Conservation (phyloP, 92 coral and sea anemone genomes). For the Bergia sp. region DNA sequence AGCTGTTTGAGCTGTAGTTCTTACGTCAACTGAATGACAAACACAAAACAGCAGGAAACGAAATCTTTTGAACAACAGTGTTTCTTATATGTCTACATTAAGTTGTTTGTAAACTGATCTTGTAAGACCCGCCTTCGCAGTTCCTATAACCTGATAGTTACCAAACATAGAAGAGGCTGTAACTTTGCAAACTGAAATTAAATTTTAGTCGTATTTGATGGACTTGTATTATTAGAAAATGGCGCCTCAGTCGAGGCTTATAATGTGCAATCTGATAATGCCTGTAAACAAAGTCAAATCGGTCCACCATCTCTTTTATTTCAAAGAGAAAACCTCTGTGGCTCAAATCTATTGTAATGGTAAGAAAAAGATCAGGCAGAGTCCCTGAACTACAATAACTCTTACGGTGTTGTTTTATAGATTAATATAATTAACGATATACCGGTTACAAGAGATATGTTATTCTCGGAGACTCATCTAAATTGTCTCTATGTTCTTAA, state of each 20-base stretch:
- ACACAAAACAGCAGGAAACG: neutral
- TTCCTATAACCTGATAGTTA: neutral
- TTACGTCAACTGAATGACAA: neutral
- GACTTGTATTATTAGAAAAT: neutral
- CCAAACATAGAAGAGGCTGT: neutral
- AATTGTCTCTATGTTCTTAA: too few species aligned
- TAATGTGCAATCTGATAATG: neutral
- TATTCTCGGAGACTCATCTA: neutral
- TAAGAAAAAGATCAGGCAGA: too few species aligned
- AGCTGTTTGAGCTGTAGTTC: neutral
- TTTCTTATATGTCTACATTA: neutral
- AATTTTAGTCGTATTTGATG: neutral
- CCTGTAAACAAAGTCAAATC: neutral
- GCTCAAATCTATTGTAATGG: too few species aligned
- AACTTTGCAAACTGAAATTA: neutral
- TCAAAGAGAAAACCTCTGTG: too few species aligned
- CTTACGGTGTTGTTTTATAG: too few species aligned
- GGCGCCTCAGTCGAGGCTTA: neutral
- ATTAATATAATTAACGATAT: too few species aligned
- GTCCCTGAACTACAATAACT: too few species aligned
- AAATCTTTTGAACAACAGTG: neutral
- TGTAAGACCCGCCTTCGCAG: neutral
- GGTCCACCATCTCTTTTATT: neutral
- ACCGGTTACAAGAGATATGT: too few species aligned
- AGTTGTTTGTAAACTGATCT: neutral